Percentiles rank a stretch among this genome's conserved stretches.
Evolutionary conservation across 2,888 invertebrate genomes (phyloP).

Genomic region (Trichogramma dendrolimi): DNA sequence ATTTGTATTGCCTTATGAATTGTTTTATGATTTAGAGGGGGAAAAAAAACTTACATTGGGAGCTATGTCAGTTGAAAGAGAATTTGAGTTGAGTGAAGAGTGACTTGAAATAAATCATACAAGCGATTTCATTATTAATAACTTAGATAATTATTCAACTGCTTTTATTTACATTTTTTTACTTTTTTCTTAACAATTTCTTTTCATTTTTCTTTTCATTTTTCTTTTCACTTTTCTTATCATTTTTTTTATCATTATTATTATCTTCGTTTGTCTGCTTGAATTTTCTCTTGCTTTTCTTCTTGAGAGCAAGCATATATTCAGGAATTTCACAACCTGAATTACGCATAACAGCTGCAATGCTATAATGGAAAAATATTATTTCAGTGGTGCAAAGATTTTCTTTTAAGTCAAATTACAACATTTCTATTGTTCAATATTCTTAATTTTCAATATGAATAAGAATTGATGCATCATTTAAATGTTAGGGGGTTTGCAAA

Average conservation of each 20-base stretch:
- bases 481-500: neutral
- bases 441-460: slow-evolving; percentile 9
- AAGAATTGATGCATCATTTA: neutral
- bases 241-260: neutral
- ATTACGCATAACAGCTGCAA: slow-evolving; percentile 83
- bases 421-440: neutral
- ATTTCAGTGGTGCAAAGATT: slow-evolving; percentile 8
- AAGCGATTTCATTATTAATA: too few species aligned
- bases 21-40: too few species aligned
- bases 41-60: too few species aligned
- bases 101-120: too few species aligned
- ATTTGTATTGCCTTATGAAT: too few species aligned
- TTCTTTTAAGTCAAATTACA: slow-evolving; percentile 4
- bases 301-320: slow-evolving; percentile 78
- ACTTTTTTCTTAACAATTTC: slow-evolving; percentile 9
- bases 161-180: neutral
- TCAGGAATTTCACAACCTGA: slow-evolving; percentile 91
- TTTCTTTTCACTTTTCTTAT: neutral
- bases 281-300: slow-evolving; percentile 57
- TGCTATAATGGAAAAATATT: slow-evolving; percentile 56
- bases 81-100: too few species aligned
- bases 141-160: neutral
- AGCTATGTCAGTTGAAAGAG: too few species aligned
- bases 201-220: slow-evolving; percentile 3
- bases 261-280: neutral